A percentile compares a stretch with the other conserved stretches of the same genome.
These are phyloP conservation scores for Cairina moschata DNA, from an alignment of 2,113 vertebrate species.

Conservation along the genomic window DNA sequence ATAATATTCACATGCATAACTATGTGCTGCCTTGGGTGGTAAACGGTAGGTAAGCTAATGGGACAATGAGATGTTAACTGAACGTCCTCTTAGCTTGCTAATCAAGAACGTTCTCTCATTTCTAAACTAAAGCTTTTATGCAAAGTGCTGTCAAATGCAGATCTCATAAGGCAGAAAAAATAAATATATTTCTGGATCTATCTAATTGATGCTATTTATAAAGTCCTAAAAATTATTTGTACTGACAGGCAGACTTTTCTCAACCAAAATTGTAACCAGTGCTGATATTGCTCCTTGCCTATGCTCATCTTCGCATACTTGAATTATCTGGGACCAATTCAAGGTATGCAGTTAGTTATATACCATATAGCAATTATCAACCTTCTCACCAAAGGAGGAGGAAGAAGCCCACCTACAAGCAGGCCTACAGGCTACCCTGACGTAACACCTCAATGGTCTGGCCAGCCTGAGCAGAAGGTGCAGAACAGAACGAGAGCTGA, in stretches of 20 bases:
- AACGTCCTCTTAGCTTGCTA: background rate
- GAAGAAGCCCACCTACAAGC: background rate
- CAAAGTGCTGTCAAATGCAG: background rate
- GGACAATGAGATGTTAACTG: background rate
- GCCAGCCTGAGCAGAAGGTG: background rate
- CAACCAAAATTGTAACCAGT: background rate
- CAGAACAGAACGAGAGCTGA: background rate
- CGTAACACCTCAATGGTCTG: rapidly evolving
- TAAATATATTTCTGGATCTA: background rate
- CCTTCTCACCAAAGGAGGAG: background rate
- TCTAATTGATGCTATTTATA: background rate
- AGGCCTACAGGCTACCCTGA: background rate
- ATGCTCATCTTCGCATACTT: background rate
- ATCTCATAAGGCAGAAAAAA: background rate
- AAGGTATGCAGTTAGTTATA: too few relatives aligned
- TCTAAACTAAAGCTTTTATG: background rate
- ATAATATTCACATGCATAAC: background rate
- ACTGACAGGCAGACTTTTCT: background rate
- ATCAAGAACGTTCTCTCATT: background rate
- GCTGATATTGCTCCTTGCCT: background rate
- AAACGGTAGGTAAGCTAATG: background rate
- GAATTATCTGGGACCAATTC: background rate
- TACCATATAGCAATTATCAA: background rate
- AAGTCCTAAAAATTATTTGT: background rate
- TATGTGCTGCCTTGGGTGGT: background rate